phyloP scores from a whole-genome alignment of 1,140 invertebrate species.

The Macrostomum lignano region DNA sequence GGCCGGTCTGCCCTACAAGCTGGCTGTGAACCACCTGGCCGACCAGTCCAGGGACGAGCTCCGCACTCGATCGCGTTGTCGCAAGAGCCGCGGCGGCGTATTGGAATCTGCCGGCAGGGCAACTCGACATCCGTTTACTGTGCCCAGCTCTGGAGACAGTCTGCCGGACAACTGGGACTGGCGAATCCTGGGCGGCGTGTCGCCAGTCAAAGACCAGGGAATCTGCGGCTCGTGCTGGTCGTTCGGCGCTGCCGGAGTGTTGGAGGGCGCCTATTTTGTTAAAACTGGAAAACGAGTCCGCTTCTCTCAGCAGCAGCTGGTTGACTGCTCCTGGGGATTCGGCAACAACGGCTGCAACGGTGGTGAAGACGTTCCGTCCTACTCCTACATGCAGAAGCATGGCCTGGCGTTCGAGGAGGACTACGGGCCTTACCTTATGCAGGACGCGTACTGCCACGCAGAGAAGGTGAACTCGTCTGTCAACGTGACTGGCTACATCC shows the following conservation, averaged over 20 bases:
- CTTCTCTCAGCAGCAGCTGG: slow-evolving; percentile 69
- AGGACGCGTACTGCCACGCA: slow-evolving; percentile 64
- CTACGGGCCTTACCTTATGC: slow-evolving; percentile 12
- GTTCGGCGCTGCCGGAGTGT: slow-evolving; percentile 38
- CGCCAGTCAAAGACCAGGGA: slow-evolving; percentile 17
- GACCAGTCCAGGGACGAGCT: no score
- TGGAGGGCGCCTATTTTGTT: slow-evolving; percentile 70
- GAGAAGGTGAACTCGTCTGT: slow-evolving; percentile 40
- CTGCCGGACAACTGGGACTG: slow-evolving; percentile 12
- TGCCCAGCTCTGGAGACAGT: no score
- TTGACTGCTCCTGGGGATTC: slow-evolving; percentile 61
- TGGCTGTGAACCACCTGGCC: no score
- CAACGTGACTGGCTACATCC: no score
- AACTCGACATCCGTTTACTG: no score
- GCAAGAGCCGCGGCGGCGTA: no score
- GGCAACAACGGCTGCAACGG: slow-evolving; percentile 3
- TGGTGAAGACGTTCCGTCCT: neutral
- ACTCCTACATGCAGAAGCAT: no score
- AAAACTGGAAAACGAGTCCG: slow-evolving; percentile 47
- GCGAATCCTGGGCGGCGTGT: slow-evolving; percentile 30
- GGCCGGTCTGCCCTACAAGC: no score
- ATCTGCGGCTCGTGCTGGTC: slow-evolving; percentile 22
- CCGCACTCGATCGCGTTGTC: slow-evolving; percentile 4
- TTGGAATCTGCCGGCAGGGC: no score
- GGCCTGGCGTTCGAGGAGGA: no score